Evolutionary conservation across 2,888 invertebrate genomes (phyloP).

Genomic region (Amphipoea oculea): DNA sequence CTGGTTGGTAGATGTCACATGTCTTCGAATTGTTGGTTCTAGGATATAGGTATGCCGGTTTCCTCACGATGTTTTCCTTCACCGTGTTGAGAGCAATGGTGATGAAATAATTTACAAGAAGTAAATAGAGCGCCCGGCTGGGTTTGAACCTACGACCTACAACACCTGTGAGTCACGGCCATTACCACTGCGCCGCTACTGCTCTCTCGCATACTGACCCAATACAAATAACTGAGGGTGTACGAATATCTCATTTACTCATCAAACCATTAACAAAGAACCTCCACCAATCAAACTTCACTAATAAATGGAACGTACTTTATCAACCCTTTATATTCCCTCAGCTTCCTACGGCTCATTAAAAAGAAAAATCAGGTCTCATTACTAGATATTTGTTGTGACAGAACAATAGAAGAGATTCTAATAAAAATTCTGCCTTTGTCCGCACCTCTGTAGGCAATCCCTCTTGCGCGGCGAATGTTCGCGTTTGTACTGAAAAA

Average conservation of each 20-base stretch:
- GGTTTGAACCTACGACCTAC: too few species aligned
- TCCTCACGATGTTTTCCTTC: too few species aligned
- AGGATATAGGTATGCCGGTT: too few species aligned
- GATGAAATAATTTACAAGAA: too few species aligned
- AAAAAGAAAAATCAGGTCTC: conserved; percentile 56
- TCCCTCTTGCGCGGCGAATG: conserved; percentile 25
- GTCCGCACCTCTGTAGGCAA: conserved; percentile 43
- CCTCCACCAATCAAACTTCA: conserved; percentile 23
- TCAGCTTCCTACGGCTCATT: conserved; percentile 44
- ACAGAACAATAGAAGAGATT: conserved; percentile 53
- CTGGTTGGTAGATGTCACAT: too few species aligned
- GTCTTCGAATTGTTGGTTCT: too few species aligned
- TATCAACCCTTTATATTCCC: conserved; percentile 43
- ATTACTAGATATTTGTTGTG: conserved; percentile 55
- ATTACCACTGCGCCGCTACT: too few species aligned
- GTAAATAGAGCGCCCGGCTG: too few species aligned
- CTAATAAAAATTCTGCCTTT: conserved; percentile 60
- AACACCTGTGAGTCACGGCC: too few species aligned
- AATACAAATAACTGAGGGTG: background rate
- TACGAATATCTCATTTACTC: background rate
- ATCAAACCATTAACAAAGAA: background rate
- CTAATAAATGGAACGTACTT: conserved; percentile 46
- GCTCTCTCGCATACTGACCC: background rate
- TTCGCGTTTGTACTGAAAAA: conserved; percentile 54
- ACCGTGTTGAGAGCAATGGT: too few species aligned